Percentiles rank a stretch among this genome's conserved stretches.
Evolutionary conservation across 2,888 invertebrate genomes (phyloP).

Genomic region (Himalopsyche tibetana): DNA sequence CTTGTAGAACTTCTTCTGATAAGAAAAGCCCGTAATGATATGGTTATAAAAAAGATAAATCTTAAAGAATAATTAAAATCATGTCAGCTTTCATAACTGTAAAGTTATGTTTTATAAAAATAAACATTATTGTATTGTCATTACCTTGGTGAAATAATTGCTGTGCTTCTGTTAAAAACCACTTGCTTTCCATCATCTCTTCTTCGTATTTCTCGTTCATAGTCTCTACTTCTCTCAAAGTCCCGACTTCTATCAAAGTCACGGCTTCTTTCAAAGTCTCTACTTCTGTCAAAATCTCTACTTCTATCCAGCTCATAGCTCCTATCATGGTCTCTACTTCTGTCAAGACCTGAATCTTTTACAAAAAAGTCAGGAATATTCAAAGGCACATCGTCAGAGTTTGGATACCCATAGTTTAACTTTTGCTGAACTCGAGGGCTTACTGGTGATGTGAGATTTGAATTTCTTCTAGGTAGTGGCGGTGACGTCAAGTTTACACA

Average conservation of each 20-base stretch:
- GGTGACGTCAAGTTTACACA: slow-evolving; percentile 73
- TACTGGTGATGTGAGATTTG: slow-evolving; percentile 69
- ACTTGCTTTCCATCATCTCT: slow-evolving; percentile 65
- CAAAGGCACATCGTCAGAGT: slow-evolving; percentile 17
- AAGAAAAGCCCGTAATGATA: too few species aligned
- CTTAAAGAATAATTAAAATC: neutral
- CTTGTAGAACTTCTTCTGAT: too few species aligned
- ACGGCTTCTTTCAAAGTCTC: slow-evolving; percentile 69
- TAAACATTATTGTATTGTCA: neutral
- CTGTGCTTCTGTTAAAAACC: slow-evolving; percentile 72
- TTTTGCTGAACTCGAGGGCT: slow-evolving; percentile 79
- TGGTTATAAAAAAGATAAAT: too few species aligned
- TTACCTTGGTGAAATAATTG: slow-evolving; percentile 76
- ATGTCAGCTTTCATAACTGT: neutral
- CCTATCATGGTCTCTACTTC: slow-evolving; percentile 58
- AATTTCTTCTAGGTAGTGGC: slow-evolving; percentile 66
- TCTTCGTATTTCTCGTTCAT: slow-evolving; percentile 12
- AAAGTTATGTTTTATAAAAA: too few species aligned
- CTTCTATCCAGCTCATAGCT: slow-evolving; percentile 67
- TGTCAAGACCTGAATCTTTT: slow-evolving; percentile 68
- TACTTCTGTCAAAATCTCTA: slow-evolving; percentile 67
- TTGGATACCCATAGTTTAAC: slow-evolving; percentile 73
- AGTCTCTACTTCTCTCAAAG: slow-evolving; percentile 64
- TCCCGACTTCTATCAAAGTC: slow-evolving; percentile 59
- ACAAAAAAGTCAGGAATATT: slow-evolving; percentile 71